Base-by-base conservation (phyloP, 2,797 vertebrate genomes). In the Smutsia gigantea region DNA sequence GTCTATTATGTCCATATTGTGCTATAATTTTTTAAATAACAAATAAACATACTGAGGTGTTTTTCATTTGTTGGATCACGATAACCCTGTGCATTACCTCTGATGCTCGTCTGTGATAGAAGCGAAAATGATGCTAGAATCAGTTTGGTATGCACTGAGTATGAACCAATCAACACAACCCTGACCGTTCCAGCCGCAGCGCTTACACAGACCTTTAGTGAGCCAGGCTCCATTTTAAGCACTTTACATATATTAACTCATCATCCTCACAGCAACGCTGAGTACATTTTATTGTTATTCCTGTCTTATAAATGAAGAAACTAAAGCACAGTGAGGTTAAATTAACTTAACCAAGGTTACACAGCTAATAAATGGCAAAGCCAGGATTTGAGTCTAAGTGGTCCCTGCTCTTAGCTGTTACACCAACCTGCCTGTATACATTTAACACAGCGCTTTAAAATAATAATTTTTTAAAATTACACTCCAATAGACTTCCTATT, bases 21-120 rank as follows among this genome's bases (percentile, higher is more conserved):
- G 88, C 66, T 90, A 42, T 92, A 82, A 93, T 97, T 92, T 96
- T 97, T 85, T 87, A 97, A 90, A 93, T 95, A 97, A 93, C 59
- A 97, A 97, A 93, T 39, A 87, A 93, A 95, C 95, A 96, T 64
- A 94, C n/a, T 96, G 64, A 94, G 92, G 93, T 98, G 88, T 46
- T 97, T 92, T 96, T 93, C 55, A 86, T 68, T 93, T 97, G 92
- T 91, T 96, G 94, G 96, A 79, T 46, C 82, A 86, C 91, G 97
- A 93, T 95, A 97, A 93, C 92, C 87, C 95, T 15, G 13, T 19
- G 90, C 21, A 85, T 39, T 61, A 93, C 64, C 81, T 79, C 64
- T 97, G 71, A 93, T 25, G 29, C n/a, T 53, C 27, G 82, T 59
- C 29, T 78, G 72, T n/a, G n/a, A 96, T 78, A 77, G 68, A 25